Evolutionary conservation across 2,113 vertebrate genomes (phyloP), one percentile per base, ranked within the genome.

Genomic region (Neolamprologus brichardi): DNA sequence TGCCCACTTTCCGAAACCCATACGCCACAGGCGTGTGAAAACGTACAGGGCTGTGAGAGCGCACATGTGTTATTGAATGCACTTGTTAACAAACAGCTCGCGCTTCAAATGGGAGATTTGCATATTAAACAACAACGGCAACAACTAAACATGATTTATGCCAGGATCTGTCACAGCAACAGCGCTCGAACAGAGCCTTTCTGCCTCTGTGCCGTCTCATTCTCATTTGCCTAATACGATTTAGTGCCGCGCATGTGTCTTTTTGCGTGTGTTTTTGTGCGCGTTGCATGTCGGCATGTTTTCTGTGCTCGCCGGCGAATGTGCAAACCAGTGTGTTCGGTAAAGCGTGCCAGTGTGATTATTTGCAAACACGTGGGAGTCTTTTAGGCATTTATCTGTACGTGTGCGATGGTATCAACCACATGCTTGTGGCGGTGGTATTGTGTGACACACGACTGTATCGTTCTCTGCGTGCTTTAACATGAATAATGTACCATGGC

Each of bases 221-320:
- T 81, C 93, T 93, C 93, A 93, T 94, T 94, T 93, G 89, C 91
- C 88, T 94, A 94, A 95, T 94, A 87, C 91, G 92, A 92, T 94
- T 94, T 92, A 85, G 88, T 53, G 84, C 79, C 2, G 70, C 30
- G 79, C 85, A 82, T 46, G 87, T 83, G 86, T 84, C 14, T 79
- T 30, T 23, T 56, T 11, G 77, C 53, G 3, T 11, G 28, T 18
- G 44, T 41, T n/a, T 32, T n/a, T 60, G 41, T 54, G 80, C 60
- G 58, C 23, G 12, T 84, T 82, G 84, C 82, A 51, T 89, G 84
- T 78, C 14, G 7, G 39, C 8, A 62, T 75, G 49, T 77, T 77
- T 77, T 39, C 86, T 41, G 80, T 88, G 78, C 87, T 83, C 67
- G 20, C 8, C 4, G 3, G 39, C 41, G 4, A 77, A 49, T 77